Percentiles rank a stretch among this genome's conserved stretches.
Conservation (phyloP, 64 coral and sea anemone species). For the Acropora yongei region DNA sequence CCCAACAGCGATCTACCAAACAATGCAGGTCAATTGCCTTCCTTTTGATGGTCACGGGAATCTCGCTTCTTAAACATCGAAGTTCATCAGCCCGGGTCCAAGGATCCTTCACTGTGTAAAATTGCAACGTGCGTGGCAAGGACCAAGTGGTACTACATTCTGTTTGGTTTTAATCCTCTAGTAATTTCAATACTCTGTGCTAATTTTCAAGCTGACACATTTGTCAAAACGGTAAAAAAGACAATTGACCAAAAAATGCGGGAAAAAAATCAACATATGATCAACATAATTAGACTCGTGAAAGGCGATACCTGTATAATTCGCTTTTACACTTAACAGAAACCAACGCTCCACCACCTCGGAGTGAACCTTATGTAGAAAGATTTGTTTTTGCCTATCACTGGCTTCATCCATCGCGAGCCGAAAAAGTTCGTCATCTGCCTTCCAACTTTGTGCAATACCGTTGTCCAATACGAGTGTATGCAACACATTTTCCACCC, state of each 20-base stretch:
- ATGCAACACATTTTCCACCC: not conserved
- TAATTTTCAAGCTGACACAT: too few relatives aligned
- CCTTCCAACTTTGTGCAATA: not conserved
- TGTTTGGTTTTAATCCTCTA: too few relatives aligned
- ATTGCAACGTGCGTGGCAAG: too few relatives aligned
- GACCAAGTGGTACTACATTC: too few relatives aligned
- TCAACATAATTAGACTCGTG: too few relatives aligned
- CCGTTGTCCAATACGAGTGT: not conserved
- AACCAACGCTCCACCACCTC: slow-evolving; percentile 7
- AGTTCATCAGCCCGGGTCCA: too few relatives aligned
- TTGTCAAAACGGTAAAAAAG: too few relatives aligned
- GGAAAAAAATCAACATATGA: too few relatives aligned
- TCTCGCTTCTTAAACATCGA: not conserved
- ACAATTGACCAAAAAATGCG: too few relatives aligned
- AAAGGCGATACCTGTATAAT: not conserved
- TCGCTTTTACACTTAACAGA: not conserved
- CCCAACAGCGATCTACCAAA: not conserved
- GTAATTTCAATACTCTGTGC: too few relatives aligned
- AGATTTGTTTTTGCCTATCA: not conserved
- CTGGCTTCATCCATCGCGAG: not conserved
- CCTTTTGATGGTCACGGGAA: not conserved
- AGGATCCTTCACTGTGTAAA: too few relatives aligned
- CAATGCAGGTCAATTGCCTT: not conserved
- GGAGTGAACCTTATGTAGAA: not conserved
- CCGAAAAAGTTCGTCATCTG: too few relatives aligned